Base-by-base conservation (phyloP, 2,113 vertebrate genomes). In the Brachyhypopomus gauderio region DNA sequence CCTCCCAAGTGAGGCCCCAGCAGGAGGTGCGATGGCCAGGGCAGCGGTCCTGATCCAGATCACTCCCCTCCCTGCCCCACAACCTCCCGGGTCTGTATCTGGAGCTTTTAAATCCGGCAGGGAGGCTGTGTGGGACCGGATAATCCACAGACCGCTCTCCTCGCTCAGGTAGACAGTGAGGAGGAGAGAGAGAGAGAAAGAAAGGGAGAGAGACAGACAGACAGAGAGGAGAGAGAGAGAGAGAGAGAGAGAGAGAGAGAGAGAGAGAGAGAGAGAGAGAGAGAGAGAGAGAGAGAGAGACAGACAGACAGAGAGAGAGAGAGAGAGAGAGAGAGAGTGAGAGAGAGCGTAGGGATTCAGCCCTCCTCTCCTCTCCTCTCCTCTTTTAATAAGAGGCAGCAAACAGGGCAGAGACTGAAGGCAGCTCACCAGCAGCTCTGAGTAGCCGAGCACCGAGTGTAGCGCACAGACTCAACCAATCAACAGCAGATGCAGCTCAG, bases 341-440 rank as follows among this genome's bases (percentile, higher is more conserved):
- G 70, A 59, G 55, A n/a, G 5, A 81, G 63, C 66, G 30, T 67
- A 73, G 41, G 56, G 72, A 75, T 75, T 77, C 80, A 72, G 85
- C 89, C 64, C 67, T 70, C 55, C 63, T 90, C 90, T 88, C 87
- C 88, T 86, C 85, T 87, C 76, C 86, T 75, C 87, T 86, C 86
- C 86, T 75, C 86, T 75, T 85, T 88, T 91, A 92, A 91, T 88
- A 86, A 90, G 89, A 91, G 89, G 83, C 90, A 92, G 89, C 89
- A 90, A 52, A 52, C 45, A 52, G 45, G 45, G 45, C 45, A 52
- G 12, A 52, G 90, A 90, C 90, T 88, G 83, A 79, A 36, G 27
- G 30, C 80, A 74, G 60, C 69, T 85, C 84, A 70, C 77, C 76
- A 83, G 41, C 75, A 25, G 69, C 78, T 77, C 79, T 12, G 48